Base-by-base conservation (phyloP, 2,113 vertebrate genomes). In the Hippotragus niger region DNA sequence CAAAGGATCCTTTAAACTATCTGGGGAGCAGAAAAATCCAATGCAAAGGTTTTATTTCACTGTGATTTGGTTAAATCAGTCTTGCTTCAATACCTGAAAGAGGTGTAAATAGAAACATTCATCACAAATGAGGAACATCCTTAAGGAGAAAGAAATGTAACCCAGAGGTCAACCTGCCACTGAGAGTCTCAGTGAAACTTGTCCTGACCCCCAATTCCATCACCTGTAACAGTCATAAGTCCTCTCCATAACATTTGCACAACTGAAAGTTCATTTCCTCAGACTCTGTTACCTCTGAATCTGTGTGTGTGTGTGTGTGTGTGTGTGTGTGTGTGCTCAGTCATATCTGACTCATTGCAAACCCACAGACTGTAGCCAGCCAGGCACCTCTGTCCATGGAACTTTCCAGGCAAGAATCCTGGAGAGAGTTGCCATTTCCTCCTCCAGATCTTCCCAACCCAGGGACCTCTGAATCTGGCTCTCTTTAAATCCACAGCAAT, bases 1-100 rank as follows among this genome's bases (percentile, higher is more conserved):
- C 67, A 96, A 91, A 97, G 57, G 36, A 97, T 36, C 83, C 50
- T 82, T 97, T 93, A 89, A 91, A 57, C 78, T 81, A 12, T 43
- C 53, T n/a, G n/a, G 50, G 8, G 80, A 29, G 23, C n/a, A 84
- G 21, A 88, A 91, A 57, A 88, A 21, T 94, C 11, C 57, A 33
- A 67, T 27, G 88, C 62, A 45, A 84, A 52, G 27, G 10, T 83
- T 89, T 87, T 82, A 93, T 96, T 94, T 97, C 33, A 60, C 29
- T 53, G 43, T 45, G 15, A 95, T 89, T 91, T 86, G 25, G 52
- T 16, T 88, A 89, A 95, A 80, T 89, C 55, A 94, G 25, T 85
- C 58, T 50, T 86, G 0, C 8, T 81, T 40, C 33, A 82, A 16
- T 55, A 90, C 43, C 76, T 31, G 17, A 93, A 97, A 87, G 23